Evolutionary conservation across 2,797 vertebrate species (phyloP).

Genomic region (Yasuhikotakia modesta): DNA sequence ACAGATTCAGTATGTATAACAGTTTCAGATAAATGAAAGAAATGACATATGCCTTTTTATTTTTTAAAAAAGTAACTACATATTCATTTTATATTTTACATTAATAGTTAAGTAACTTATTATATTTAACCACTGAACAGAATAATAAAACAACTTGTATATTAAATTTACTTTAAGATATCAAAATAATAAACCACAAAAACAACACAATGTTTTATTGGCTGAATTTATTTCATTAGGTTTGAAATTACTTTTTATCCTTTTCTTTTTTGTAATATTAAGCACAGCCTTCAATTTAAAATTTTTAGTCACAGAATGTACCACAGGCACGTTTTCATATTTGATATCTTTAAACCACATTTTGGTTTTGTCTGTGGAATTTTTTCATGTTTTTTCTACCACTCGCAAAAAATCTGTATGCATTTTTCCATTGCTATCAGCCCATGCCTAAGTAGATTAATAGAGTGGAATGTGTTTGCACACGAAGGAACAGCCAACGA

Average conservation of each 20-base stretch:
- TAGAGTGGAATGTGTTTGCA: slow-evolving; percentile 32
- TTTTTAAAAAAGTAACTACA: no score
- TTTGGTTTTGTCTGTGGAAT: background rate
- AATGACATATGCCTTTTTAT: no score
- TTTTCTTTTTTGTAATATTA: background rate
- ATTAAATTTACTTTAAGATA: background rate
- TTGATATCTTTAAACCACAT: background rate
- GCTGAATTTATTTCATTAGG: no score
- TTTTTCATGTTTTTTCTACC: slow-evolving; percentile 30
- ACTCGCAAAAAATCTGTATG: background rate
- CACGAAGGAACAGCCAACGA: slow-evolving; percentile 39
- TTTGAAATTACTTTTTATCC: no score
- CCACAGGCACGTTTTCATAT: background rate
- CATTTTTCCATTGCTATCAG: slow-evolving; percentile 41
- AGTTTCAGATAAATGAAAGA: background rate
- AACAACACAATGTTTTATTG: no score
- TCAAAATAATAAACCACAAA: background rate
- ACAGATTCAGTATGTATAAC: no score
- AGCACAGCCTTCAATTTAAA: background rate
- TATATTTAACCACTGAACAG: no score
- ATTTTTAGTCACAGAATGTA: background rate
- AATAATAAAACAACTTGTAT: no score
- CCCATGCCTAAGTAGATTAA: slow-evolving; percentile 56
- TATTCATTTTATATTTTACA: no score
- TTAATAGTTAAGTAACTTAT: no score